Percentiles rank a stretch among this genome's conserved stretches.
phyloP scores from a whole-genome alignment of 1,140 invertebrate species.

The Proctacanthus coquilletti region DNA sequence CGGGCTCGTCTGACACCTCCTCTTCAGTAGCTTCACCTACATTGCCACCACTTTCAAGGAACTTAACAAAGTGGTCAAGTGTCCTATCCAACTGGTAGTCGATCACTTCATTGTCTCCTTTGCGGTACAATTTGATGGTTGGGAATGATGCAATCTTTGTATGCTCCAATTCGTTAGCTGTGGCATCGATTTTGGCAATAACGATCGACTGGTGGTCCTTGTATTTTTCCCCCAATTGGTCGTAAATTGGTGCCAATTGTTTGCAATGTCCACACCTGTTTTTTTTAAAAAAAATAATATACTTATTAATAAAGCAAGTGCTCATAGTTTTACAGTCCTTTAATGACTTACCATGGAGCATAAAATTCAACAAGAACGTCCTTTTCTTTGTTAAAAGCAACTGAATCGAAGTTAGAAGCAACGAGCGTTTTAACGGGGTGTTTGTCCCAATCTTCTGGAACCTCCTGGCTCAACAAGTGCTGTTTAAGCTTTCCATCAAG shows the following conservation, averaged over 20 bases:
- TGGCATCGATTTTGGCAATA: slow-evolving; percentile 97
- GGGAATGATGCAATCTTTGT: slow-evolving; percentile 93
- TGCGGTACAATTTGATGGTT: slow-evolving; percentile 90
- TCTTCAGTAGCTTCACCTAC: slow-evolving; percentile 12
- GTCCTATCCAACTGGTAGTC: slow-evolving; percentile 94
- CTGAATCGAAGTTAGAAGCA: slow-evolving; percentile 89
- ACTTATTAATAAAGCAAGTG: neutral
- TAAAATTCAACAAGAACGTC: slow-evolving; percentile 98
- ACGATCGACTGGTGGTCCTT: slow-evolving; percentile 70
- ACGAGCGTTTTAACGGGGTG: slow-evolving; percentile 89
- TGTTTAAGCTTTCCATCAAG: slow-evolving; percentile 85
- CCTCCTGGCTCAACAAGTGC: slow-evolving; percentile 83
- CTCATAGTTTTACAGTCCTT: neutral
- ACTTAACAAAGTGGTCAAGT: slow-evolving; percentile 81
- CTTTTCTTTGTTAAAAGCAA: slow-evolving; percentile 78
- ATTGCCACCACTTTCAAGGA: slow-evolving; percentile 52
- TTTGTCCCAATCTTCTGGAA: slow-evolving; percentile 96
- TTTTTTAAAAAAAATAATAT: slow-evolving; percentile 5
- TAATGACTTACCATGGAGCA: slow-evolving; percentile 65
- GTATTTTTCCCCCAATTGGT: slow-evolving; percentile 62
- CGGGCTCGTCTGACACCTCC: slow-evolving; percentile 6
- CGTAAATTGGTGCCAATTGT: slow-evolving; percentile 90
- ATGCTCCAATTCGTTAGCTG: slow-evolving; percentile 91
- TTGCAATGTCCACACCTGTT: slow-evolving; percentile 82
- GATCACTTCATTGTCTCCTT: slow-evolving; percentile 81